These are phyloP conservation scores for Lumbricus terrestris DNA, from an alignment of 2,888 invertebrate genomes.

Conservation along the genomic window DNA sequence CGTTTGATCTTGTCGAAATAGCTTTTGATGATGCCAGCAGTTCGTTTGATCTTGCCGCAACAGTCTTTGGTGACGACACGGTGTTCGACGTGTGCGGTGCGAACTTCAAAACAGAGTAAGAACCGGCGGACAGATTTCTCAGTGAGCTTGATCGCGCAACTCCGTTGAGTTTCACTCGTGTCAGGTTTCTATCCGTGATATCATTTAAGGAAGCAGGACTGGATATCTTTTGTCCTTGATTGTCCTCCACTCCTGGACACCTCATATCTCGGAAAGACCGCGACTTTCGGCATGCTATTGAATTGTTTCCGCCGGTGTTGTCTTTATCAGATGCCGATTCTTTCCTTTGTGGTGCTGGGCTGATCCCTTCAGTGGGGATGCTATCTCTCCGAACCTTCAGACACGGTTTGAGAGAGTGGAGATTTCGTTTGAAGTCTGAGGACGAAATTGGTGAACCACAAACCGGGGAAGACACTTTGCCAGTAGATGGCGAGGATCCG, in stretches of 20 bases:
- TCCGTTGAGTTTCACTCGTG: not conserved
- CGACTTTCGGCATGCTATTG: not conserved
- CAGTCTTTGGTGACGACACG: not conserved
- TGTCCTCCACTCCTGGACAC: not conserved
- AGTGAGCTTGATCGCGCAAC: not conserved
- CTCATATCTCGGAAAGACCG: not conserved
- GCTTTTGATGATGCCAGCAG: not conserved
- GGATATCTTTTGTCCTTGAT: not conserved
- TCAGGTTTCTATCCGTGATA: not conserved
- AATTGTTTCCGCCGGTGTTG: no score
- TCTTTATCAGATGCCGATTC: not conserved
- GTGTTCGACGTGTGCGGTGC: not conserved
- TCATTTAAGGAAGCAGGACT: not conserved
- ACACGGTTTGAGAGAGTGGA: not conserved
- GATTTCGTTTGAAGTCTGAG: not conserved
- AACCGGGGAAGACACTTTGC: not conserved
- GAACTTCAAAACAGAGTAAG: not conserved
- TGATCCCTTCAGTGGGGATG: not conserved
- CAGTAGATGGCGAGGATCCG: not conserved
- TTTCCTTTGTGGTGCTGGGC: no score
- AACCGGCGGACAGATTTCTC: not conserved
- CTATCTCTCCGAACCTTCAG: not conserved
- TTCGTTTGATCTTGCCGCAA: not conserved
- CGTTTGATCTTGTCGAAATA: not conserved
- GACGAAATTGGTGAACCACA: not conserved